Evolutionary conservation across 2,797 vertebrate species (phyloP).

Genomic region (Silurus lanzhouensis): DNA sequence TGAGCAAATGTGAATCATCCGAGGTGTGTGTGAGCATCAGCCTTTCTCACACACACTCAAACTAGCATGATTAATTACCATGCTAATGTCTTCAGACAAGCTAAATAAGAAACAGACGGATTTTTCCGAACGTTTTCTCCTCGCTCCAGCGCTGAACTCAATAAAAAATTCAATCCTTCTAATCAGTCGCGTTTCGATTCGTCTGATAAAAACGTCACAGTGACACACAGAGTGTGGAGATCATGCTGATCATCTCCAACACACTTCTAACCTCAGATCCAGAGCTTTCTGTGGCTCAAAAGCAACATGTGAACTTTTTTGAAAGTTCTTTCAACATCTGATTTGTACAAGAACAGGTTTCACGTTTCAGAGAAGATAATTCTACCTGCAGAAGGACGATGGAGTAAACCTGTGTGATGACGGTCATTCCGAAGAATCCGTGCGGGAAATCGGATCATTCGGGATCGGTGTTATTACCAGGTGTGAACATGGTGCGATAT

Average conservation of each 20-base stretch:
- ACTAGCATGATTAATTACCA: slow-evolving; percentile 70
- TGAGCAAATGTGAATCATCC: not conserved
- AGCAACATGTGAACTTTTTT: too few relatives aligned
- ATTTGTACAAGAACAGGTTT: too few relatives aligned
- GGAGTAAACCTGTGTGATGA: too few relatives aligned
- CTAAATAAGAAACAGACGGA: slow-evolving; percentile 56
- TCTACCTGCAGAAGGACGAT: too few relatives aligned
- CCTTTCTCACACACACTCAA: slow-evolving; percentile 55
- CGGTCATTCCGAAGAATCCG: too few relatives aligned
- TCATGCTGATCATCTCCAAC: too few relatives aligned
- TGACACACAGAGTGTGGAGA: not conserved
- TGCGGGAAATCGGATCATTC: not conserved
- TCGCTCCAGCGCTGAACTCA: not conserved
- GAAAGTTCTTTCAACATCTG: too few relatives aligned
- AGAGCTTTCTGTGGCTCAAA: too few relatives aligned
- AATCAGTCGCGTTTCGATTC: slow-evolving; percentile 78
- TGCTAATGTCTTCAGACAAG: slow-evolving; percentile 68
- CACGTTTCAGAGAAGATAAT: too few relatives aligned
- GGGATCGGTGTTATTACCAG: not conserved
- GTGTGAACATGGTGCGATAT: not conserved
- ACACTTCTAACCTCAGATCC: too few relatives aligned
- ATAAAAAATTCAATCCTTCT: slow-evolving; percentile 57
- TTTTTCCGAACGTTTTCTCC: too few relatives aligned
- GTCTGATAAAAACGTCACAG: slow-evolving; percentile 65
- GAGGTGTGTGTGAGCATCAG: slow-evolving; percentile 38